phyloP scores from a whole-genome alignment of 2,113 vertebrate species.

The Emydura subglobosa region DNA sequence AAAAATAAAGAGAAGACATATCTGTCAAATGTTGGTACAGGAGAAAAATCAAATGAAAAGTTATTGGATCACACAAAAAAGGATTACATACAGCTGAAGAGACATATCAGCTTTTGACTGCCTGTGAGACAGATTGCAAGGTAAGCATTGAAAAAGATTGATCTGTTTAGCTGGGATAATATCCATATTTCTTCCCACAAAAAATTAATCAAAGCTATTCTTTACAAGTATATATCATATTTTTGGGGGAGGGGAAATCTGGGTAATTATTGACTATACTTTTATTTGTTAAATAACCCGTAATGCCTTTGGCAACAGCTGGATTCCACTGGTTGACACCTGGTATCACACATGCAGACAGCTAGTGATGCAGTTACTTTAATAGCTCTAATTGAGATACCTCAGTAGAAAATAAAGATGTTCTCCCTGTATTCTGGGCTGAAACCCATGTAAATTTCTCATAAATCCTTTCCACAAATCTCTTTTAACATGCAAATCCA shows the following conservation, averaged over 20 bases:
- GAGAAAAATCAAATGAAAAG: accelerated
- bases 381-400: slow-evolving; percentile 38
- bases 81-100: background rate
- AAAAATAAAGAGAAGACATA: background rate
- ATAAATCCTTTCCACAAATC: slow-evolving; percentile 73
- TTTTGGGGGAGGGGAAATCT: background rate
- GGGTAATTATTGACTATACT: background rate
- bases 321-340: slow-evolving; percentile 60
- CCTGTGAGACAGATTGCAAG: background rate
- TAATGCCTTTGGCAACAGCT: slow-evolving; percentile 65
- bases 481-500: slow-evolving; percentile 70
- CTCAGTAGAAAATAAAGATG: slow-evolving; percentile 62
- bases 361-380: slow-evolving; percentile 48
- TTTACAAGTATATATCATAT: background rate
- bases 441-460: slow-evolving; percentile 63
- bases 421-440: slow-evolving; percentile 53
- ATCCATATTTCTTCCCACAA: background rate
- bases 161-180: background rate
- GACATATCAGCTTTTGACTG: background rate
- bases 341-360: slow-evolving; percentile 56
- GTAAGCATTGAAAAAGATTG: background rate
- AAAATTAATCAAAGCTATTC: background rate
- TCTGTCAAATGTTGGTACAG: accelerated
- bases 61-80: background rate
- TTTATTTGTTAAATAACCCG: slow-evolving; percentile 24